A percentile compares a stretch with the other conserved stretches of the same genome.
These are phyloP conservation scores for Notospermus geniculatus DNA, from an alignment of 1,140 invertebrate species.

Conservation along the genomic window DNA sequence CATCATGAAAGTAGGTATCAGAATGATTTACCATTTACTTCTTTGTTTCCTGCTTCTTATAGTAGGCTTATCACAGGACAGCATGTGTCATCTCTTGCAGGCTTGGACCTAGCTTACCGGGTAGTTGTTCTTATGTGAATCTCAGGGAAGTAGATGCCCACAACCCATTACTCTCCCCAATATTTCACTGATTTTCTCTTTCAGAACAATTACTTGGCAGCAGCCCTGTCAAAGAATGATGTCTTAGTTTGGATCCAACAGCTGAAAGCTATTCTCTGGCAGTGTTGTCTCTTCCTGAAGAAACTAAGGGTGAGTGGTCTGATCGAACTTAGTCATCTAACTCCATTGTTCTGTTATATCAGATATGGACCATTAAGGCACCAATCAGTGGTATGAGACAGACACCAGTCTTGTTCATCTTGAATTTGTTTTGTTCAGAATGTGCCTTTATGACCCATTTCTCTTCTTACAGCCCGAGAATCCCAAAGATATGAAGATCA, in stretches of 20 bases:
- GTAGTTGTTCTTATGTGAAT: not conserved
- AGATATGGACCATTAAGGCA: not conserved
- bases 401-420: not conserved
- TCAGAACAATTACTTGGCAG: slow-evolving; percentile 79
- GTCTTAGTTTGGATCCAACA: slow-evolving; percentile 83
- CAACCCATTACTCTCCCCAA: not conserved
- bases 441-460: not conserved
- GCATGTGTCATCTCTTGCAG: not conserved
- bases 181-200: slow-evolving; percentile 45
- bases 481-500: slow-evolving; percentile 63
- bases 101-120: not conserved
- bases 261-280: slow-evolving; percentile 77
- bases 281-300: slow-evolving; percentile 75
- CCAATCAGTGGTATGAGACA: not conserved
- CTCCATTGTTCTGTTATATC: too few relatives aligned
- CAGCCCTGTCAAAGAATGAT: slow-evolving; percentile 80
- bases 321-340: not conserved
- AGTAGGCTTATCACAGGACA: not conserved
- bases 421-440: not conserved
- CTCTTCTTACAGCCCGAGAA: slow-evolving; percentile 66
- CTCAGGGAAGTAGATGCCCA: not conserved
- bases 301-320: slow-evolving; percentile 53
- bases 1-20: slow-evolving; percentile 40
- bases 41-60: not conserved
- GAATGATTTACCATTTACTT: too few relatives aligned